A percentile compares a stretch with the other conserved stretches of the same genome.
Evolutionary conservation across 2,113 vertebrate genomes (phyloP).

Genomic region (Phycodurus eques): DNA sequence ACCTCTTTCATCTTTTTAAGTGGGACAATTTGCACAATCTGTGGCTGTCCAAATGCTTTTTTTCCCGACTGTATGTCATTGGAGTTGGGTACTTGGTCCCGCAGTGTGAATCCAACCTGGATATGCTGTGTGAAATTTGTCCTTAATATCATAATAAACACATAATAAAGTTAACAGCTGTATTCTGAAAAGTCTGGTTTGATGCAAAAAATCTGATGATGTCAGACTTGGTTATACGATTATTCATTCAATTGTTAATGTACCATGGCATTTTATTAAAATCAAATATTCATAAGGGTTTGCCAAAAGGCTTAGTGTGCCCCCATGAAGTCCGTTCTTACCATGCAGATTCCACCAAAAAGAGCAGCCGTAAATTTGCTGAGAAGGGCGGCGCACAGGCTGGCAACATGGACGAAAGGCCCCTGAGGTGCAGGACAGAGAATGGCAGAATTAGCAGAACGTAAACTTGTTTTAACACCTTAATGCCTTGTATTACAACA

Average conservation of each 20-base stretch:
- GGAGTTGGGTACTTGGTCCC: too few relatives aligned
- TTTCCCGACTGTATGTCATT: too few relatives aligned
- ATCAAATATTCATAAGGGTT: background rate
- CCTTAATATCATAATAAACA: too few relatives aligned
- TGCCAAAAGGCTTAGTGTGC: background rate
- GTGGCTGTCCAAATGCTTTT: too few relatives aligned
- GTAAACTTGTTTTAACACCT: background rate
- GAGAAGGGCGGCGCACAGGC: conserved; percentile 88
- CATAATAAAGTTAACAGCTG: background rate
- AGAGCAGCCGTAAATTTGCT: conserved; percentile 93
- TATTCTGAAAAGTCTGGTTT: background rate
- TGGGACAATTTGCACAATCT: too few relatives aligned
- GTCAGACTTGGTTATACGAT: background rate
- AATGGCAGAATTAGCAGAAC: conserved; percentile 14
- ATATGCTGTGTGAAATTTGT: too few relatives aligned
- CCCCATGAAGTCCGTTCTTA: conserved; percentile 52
- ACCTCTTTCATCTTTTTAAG: too few relatives aligned
- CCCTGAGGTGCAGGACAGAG: conserved; percentile 52
- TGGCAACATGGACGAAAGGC: conserved; percentile 89
- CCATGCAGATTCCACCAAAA: conserved; percentile 92
- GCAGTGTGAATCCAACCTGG: too few relatives aligned
- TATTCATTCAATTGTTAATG: background rate
- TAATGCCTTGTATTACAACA: background rate
- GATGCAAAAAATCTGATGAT: background rate
- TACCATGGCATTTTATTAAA: background rate